A percentile compares a stretch with the other conserved stretches of the same genome.
Evolutionary conservation across 1,140 invertebrate genomes (phyloP).

Genomic region (Antheraea pernyi): DNA sequence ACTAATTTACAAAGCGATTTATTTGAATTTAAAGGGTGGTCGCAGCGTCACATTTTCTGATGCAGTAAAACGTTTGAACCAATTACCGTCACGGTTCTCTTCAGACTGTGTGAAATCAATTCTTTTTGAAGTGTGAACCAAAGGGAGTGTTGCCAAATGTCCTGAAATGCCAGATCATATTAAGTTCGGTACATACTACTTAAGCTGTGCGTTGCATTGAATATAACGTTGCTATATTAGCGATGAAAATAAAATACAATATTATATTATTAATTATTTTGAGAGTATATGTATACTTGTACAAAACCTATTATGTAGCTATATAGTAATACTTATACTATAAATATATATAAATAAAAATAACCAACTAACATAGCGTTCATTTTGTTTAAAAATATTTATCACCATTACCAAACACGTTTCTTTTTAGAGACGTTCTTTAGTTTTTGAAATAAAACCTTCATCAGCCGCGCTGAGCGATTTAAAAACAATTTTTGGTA

Average conservation of each 20-base stretch:
- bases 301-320: too few relatives aligned
- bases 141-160: conserved; percentile 18
- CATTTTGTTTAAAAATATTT: too few relatives aligned
- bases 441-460: too few relatives aligned
- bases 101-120: conserved; percentile 1
- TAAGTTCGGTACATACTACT: background rate
- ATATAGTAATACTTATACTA: too few relatives aligned
- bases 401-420: too few relatives aligned
- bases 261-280: background rate
- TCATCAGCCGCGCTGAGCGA: too few relatives aligned
- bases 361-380: too few relatives aligned
- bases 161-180: conserved; percentile 20
- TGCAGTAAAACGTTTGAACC: background rate
- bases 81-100: background rate
- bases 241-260: background rate
- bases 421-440: too few relatives aligned
- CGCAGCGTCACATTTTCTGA: background rate
- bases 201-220: background rate
- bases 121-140: background rate
- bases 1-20: background rate
- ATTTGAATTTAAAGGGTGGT: background rate
- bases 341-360: too few relatives aligned
- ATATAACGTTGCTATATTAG: background rate
- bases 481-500: too few relatives aligned
- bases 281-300: background rate